A percentile compares a stretch with the other conserved stretches of the same genome.
phyloP scores from a whole-genome alignment of 2,888 invertebrate genomes.

The Spicauda simplicius region DNA sequence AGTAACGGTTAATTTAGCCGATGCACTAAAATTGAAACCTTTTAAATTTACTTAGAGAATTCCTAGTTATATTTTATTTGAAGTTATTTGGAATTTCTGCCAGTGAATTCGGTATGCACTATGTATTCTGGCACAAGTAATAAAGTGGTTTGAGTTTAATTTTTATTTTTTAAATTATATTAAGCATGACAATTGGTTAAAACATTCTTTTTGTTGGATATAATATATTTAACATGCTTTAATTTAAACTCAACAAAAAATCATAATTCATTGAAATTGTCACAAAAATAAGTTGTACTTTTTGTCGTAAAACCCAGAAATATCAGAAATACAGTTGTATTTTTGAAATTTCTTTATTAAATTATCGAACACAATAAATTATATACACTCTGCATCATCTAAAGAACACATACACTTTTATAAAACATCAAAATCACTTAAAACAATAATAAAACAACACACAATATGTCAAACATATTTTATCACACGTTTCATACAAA shows the following conservation, averaged over 20 bases:
- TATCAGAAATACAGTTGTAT: slow-evolving; percentile 23
- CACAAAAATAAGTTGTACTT: background rate
- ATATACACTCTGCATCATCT: slow-evolving; percentile 1
- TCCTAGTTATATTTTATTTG: too few relatives aligned
- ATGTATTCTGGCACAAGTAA: background rate
- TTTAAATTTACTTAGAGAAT: slow-evolving; percentile 9
- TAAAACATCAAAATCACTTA: background rate
- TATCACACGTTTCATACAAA: slow-evolving; percentile 16
- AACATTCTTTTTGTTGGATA: too few relatives aligned
- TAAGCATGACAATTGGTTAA: too few relatives aligned
- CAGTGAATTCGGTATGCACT: background rate
- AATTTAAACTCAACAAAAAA: background rate
- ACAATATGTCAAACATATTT: slow-evolving; percentile 1
- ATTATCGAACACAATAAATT: background rate
- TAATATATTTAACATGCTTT: background rate
- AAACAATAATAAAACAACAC: background rate
- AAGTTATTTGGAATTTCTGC: too few relatives aligned
- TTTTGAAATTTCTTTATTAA: slow-evolving; percentile 26
- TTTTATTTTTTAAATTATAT: too few relatives aligned
- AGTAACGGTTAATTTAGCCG: background rate
- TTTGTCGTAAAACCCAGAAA: slow-evolving; percentile 15
- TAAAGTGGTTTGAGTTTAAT: background rate
- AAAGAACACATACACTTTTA: background rate
- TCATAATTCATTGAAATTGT: background rate
- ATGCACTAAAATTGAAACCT: slow-evolving; percentile 8